Evolutionary conservation across 2,888 invertebrate species (phyloP).

Genomic region (Linnaemya tessellans): DNA sequence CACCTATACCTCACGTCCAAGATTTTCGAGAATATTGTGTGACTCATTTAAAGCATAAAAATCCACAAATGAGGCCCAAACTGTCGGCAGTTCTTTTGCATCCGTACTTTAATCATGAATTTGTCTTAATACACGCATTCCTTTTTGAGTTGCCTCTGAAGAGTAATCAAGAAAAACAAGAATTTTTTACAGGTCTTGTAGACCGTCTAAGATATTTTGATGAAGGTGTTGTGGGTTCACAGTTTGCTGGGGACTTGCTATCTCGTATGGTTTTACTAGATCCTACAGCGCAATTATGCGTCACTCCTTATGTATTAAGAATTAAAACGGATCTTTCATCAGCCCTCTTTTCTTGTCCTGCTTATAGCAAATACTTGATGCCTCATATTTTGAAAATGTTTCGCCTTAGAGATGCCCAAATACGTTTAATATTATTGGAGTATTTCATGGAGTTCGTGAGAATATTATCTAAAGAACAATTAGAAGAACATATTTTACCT

Average conservation of each 20-base stretch:
- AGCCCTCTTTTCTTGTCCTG: slow-evolving; percentile 87
- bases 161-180: slow-evolving; percentile 88
- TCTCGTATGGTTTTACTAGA: slow-evolving; percentile 94
- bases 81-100: slow-evolving; percentile 88
- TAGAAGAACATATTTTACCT: slow-evolving; percentile 92
- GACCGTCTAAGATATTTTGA: slow-evolving; percentile 89
- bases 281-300: slow-evolving; percentile 87
- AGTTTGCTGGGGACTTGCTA: slow-evolving; percentile 90
- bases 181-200: slow-evolving; percentile 90
- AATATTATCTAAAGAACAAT: slow-evolving; percentile 89
- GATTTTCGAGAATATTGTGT: slow-evolving; percentile 89
- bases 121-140: slow-evolving; percentile 92
- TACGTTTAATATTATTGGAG: slow-evolving; percentile 89
- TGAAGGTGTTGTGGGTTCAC: slow-evolving; percentile 91
- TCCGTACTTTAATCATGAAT: slow-evolving; percentile 93
- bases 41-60: slow-evolving; percentile 87
- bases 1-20: slow-evolving; percentile 87
- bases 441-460: slow-evolving; percentile 91
- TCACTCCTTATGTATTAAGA: slow-evolving; percentile 83
- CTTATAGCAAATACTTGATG: slow-evolving; percentile 89
- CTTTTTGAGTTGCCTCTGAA: slow-evolving; percentile 92
- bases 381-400: slow-evolving; percentile 92
- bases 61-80: slow-evolving; percentile 87
- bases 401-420: slow-evolving; percentile 92
- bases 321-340: slow-evolving; percentile 84